Base-by-base conservation (phyloP, 2,888 invertebrate species). In the Antheraea yamamai region DNA sequence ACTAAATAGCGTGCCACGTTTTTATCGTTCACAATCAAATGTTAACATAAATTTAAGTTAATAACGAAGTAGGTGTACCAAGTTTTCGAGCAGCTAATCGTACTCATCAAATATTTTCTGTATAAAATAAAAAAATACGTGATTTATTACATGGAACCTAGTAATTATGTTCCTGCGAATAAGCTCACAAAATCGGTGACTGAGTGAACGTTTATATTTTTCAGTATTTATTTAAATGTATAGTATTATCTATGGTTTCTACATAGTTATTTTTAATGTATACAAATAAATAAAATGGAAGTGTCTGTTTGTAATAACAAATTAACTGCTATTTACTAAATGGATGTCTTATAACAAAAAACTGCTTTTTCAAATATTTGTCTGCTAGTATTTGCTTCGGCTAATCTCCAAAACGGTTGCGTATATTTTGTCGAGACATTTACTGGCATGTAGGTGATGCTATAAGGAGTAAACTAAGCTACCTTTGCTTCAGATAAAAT, bases 11-110 rank as follows among this genome's bases (percentile, higher is more conserved):
- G 68, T 68, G 68, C 35, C 35, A 35, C 35, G 30, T 2, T 35
- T 30, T 35, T 35, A 68, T 68, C 30, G n/a, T 30, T 30, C 18
- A 35, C 30, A 18, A 30, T 18, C 16, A 68, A 68, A 68, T 35
- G 35, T 68, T 68, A 68, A 68, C 68, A 68, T 68, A 68, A 68
- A 68, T 68, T 68, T 30, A 35, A 35, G 68, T 68, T 68, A 68
- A 61, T 61, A 66, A 66, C 30, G 16, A 66, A 66, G 20, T 61
- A 23, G n/a, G n/a, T n/a, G n/a, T 61, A 61, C n/a, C 10, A 61
- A 61, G 16, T 30, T 14, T 14, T 26, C 30, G 64, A 4, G 30
- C 30, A 6, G 16, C 16, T 66, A 66, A 66, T 30, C 30, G 4
- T 66, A 30, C 8, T n/a, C 12, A 23, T n/a, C 12, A 61, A 30